A percentile compares a stretch with the other conserved stretches of the same genome.
Evolutionary conservation across 2,797 vertebrate genomes (phyloP).

Genomic region (Chelon labrosus): DNA sequence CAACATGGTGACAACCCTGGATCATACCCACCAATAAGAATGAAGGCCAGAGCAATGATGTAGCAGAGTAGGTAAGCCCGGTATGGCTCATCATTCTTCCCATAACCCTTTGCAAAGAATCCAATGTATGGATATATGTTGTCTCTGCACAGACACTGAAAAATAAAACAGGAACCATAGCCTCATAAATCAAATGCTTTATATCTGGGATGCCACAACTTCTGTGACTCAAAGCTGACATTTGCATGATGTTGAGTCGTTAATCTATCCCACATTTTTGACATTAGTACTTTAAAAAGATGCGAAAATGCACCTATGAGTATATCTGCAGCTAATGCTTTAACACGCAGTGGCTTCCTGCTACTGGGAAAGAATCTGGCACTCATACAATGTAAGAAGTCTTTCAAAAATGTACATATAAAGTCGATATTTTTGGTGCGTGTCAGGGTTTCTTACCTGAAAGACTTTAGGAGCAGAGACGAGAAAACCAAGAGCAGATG

Average conservation of each 20-base stretch:
- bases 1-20: too few species aligned
- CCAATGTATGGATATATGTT: constrained; percentile 84
- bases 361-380: neutral
- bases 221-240: too few species aligned
- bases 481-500: constrained; percentile 86
- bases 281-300: too few species aligned
- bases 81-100: constrained; percentile 84
- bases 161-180: constrained; percentile 7
- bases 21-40: constrained; percentile 83
- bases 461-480: constrained; percentile 87
- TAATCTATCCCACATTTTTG: too few species aligned
- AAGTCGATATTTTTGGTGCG: neutral
- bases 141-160: constrained; percentile 86
- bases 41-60: constrained; percentile 81
- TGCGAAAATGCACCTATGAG: too few species aligned
- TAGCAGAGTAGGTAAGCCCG: constrained; percentile 83
- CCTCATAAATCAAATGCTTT: too few species aligned
- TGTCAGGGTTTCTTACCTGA: constrained; percentile 71
- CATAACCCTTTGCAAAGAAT: constrained; percentile 87
- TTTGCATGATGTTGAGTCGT: too few species aligned
- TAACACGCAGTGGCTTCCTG: neutral
- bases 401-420: too few species aligned
- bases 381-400: neutral
- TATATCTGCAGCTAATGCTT: neutral
- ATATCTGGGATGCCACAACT: too few species aligned